Evolutionary conservation across 2,888 invertebrate genomes (phyloP).

Genomic region (Beris chalybata): DNA sequence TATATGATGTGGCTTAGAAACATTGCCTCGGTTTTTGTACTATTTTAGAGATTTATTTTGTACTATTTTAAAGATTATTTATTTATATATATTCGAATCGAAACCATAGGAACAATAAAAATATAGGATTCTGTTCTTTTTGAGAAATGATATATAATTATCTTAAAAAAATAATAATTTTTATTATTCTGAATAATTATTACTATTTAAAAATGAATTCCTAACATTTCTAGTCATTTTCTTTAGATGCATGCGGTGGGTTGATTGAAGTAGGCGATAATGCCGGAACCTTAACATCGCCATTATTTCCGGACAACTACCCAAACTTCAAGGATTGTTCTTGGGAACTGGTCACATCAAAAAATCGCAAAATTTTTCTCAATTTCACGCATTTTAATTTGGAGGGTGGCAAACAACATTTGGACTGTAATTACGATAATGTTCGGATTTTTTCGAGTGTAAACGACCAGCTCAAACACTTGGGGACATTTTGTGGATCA

Average conservation of each 20-base stretch:
- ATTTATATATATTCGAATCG: too few species aligned
- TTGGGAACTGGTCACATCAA: slow-evolving; percentile 96
- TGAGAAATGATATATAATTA: too few species aligned
- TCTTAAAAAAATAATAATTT: not conserved
- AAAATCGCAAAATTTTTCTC: slow-evolving; percentile 89
- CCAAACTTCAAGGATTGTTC: slow-evolving; percentile 94
- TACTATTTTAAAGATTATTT: too few species aligned
- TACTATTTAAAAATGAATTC: not conserved
- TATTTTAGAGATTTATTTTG: too few species aligned
- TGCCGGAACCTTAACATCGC: slow-evolving; percentile 89
- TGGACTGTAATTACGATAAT: slow-evolving; percentile 96
- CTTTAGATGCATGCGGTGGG: slow-evolving; percentile 93
- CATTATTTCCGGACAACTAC: slow-evolving; percentile 91
- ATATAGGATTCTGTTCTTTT: too few species aligned
- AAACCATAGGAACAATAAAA: too few species aligned
- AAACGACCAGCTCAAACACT: slow-evolving; percentile 76
- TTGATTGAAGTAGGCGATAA: slow-evolving; percentile 77
- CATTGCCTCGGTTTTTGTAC: too few species aligned
- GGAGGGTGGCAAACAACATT: slow-evolving; percentile 84
- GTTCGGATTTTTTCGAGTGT: slow-evolving; percentile 86
- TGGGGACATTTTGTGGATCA: slow-evolving; percentile 88
- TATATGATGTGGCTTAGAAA: too few species aligned
- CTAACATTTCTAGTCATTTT: not conserved
- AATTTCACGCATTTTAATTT: slow-evolving; percentile 98
- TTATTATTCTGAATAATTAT: not conserved